phyloP scores from a whole-genome alignment of 2,888 invertebrate genomes.

The Apeira syringaria region DNA sequence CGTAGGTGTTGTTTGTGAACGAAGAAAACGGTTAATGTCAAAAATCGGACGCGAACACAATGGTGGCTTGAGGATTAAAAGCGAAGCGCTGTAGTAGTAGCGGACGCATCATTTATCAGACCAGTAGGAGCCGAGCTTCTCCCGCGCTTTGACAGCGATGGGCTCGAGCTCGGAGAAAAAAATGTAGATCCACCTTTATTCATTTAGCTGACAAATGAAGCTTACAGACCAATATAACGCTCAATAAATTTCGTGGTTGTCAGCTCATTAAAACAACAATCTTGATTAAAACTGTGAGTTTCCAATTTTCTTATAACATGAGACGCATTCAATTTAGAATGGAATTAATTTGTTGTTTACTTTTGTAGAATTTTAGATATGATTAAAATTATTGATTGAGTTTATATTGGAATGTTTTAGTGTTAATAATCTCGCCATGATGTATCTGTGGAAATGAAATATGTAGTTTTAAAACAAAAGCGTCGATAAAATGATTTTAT shows the following conservation, averaged over 20 bases:
- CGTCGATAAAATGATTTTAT: no score
- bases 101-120: slow-evolving; percentile 79
- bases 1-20: slow-evolving; percentile 60
- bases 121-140: slow-evolving; percentile 54
- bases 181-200: slow-evolving; percentile 27
- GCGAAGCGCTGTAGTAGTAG: slow-evolving; percentile 78
- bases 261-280: slow-evolving; percentile 13
- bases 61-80: slow-evolving; percentile 75
- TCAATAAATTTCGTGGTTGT: slow-evolving; percentile 12
- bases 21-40: slow-evolving; percentile 70
- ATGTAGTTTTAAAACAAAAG: no score
- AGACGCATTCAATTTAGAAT: no score
- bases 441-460: no score
- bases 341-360: no score
- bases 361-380: no score
- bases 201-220: slow-evolving; percentile 15
- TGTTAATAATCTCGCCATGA: no score
- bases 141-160: slow-evolving; percentile 50
- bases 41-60: slow-evolving; percentile 74
- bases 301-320: slow-evolving; percentile 5
- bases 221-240: slow-evolving; percentile 14
- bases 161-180: slow-evolving; percentile 37
- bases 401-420: no score
- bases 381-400: no score
- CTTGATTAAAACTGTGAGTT: slow-evolving; percentile 1